Base-by-base conservation (phyloP, 2,888 invertebrate species). In the Erebia aethiops region DNA sequence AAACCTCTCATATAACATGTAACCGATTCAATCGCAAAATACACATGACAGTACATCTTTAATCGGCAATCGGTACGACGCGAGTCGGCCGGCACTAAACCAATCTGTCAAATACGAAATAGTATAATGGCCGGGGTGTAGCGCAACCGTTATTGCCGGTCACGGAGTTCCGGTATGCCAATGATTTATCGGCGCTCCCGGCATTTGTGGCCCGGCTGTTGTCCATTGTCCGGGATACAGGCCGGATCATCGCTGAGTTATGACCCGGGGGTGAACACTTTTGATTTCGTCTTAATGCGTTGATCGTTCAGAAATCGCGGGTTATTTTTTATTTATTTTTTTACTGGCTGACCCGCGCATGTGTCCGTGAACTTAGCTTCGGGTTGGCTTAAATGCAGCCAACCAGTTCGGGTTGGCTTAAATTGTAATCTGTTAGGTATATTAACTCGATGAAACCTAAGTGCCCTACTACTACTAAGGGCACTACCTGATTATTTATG, bases 131-230 rank as follows among this genome's bases (percentile, higher is more conserved):
- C 18, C 49, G 46, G 62, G 62, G 62, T 49, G 86, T 81, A 83
- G 77, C 83, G 87, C 80, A 86, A 85, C 87, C 87, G 91, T 90
- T 91, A 91, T 91, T 88, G 87, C 86, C 81, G 83, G 86, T 86
- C 85, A 87, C 90, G 89, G 88, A 89, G 88, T 92, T 92, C 92
- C 92, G 92, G 90, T 89, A 91, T 91, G 91, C 84, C 88, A 85
- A 92, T 92, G 92, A 92, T 92, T 92, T 92, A 92, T 90, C 79
- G 82, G 26, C 84, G 87, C 86, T 87, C 83, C 84, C 85, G 87
- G 91, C 85, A 89, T 91, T 87, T 86, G 87, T 82, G 89, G 88
- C 88, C 26, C 67, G 87, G 84, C 87, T 88, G 89, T 88, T 90
- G 90, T 91, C 87, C 83, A 90, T 91, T 92, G 91, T 92, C 84